Conservation (phyloP, 1,140 invertebrate species). For the Drosophila navojoa region DNA sequence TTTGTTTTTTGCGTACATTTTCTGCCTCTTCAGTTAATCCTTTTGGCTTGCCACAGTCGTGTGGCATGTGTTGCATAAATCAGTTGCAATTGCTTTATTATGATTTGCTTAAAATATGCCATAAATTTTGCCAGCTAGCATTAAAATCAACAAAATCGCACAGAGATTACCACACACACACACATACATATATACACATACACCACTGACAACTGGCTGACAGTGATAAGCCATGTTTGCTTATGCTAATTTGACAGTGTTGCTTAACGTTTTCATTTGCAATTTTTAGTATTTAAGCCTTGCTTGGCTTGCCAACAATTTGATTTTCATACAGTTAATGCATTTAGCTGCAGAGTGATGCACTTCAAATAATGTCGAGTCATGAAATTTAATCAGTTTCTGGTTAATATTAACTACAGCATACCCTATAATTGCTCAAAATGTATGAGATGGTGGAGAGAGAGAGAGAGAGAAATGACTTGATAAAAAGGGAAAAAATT, state of each 20-base stretch:
- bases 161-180: background rate
- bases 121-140: slow-evolving; percentile 24
- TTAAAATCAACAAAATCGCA: slow-evolving; percentile 41
- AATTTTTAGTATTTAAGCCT: background rate
- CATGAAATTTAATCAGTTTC: no score
- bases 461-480: no score
- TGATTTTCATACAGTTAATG: background rate
- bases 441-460: no score
- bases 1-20: slow-evolving; percentile 10
- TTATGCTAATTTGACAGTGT: slow-evolving; percentile 10
- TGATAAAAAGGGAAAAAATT: no score
- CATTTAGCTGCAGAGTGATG: background rate
- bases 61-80: slow-evolving; percentile 68
- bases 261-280: background rate
- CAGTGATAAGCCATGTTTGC: background rate
- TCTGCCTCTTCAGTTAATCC: slow-evolving; percentile 53
- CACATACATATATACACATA: background rate
- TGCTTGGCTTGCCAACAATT: background rate
- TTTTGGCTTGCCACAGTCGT: slow-evolving; percentile 36
- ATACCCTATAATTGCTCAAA: no score
- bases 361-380: background rate
- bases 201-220: background rate
- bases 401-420: no score
- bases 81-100: slow-evolving; percentile 51
- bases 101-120: slow-evolving; percentile 26